Base-by-base conservation (phyloP, 2,888 invertebrate genomes). In the Actias luna region DNA sequence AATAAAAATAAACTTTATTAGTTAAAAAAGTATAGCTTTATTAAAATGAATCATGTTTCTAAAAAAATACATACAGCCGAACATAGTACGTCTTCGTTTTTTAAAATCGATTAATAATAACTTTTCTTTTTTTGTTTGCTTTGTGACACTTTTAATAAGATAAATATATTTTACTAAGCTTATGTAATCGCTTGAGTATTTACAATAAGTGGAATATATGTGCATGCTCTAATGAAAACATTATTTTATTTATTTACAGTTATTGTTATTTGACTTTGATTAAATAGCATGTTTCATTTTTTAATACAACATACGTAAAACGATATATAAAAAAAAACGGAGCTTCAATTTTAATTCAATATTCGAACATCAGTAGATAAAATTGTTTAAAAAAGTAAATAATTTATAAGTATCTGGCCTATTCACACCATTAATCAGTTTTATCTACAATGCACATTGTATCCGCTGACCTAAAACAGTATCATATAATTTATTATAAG, bases 381-480 rank as follows among this genome's bases (percentile, higher is more conserved):
- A 50, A 50, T 50, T 3, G 12, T 50, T 14, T 2, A 50, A 50
- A 50, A 12, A 50, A 35, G 35, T 22, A 22, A 60, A 60, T 60
- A 25, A n/a, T 36, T 52, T 18, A 52, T 18, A 36, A 16, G 35
- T 33, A 50, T 58, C 58, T 33, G 33, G 39, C 46, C 29, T 63
- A 42, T 59, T 59, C 22, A 60, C 29, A 36, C 58, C 58, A 63
- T 61, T 46, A 60, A 63, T 63, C 60, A 58, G 35, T 35, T 46
- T 63, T 63, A 63, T 63, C 63, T 60, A 60, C 33, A 22, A 39
- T 57, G 58, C 35, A 33, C 14, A 59, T 52, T 52, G 58, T 50
- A 60, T 60, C 55, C 64, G 35, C 14, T 82, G 80, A 79, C 83
- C 84, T 71, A 83, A 69, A 80, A 82, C 73, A 66, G 64, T 78